Base-by-base conservation (phyloP, 1,140 invertebrate genomes). In the Amyelois transitella region DNA sequence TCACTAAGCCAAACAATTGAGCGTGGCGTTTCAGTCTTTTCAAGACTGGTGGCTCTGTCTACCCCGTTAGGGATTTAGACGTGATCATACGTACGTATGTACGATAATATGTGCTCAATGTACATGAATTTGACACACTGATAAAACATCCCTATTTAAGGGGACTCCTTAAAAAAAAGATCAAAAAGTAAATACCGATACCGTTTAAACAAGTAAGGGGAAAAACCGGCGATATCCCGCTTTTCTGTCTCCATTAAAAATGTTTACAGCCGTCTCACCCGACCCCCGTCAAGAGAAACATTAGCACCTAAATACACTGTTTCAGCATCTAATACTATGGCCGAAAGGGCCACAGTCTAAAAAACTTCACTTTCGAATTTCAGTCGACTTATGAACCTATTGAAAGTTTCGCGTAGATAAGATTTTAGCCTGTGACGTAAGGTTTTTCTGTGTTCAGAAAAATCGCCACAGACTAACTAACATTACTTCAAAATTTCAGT, bases 161-260 rank as follows among this genome's bases (percentile, higher is more conserved):
- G n/a, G n/a, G n/a, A n/a, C n/a, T n/a, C n/a, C n/a, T n/a, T n/a
- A 32, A 32, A 1, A 38, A 38, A 14, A 38, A 38, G 7, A 12
- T 14, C 0, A 38, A 14, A 38, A n/a, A 12, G 4, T 38, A 38
- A 38, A 38, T 38, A 14, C 32, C 32, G n/a, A 38, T 14, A 38
- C n/a, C 32, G 32, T 38, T 38, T 38, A 38, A 38, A 38, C 32
- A 38, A 38, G n/a, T n/a, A n/a, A n/a, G 32, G 17, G 32, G 17
- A 38, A 38, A 24, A 24, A 6, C 12, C 12, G 8, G n/a, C n/a
- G 32, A 38, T 38, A 38, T 38, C 45, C 18, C 21, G 45, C 45
- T 21, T 1, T 48, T 22, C 45, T 48, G 45, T 48, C 45, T 48
- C 45, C 45, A 48, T 48, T 48, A 48, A 48, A 21, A 21, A 20